phyloP scores from a whole-genome alignment of 92 coral and sea anemone species.

The Porites divaricata region DNA sequence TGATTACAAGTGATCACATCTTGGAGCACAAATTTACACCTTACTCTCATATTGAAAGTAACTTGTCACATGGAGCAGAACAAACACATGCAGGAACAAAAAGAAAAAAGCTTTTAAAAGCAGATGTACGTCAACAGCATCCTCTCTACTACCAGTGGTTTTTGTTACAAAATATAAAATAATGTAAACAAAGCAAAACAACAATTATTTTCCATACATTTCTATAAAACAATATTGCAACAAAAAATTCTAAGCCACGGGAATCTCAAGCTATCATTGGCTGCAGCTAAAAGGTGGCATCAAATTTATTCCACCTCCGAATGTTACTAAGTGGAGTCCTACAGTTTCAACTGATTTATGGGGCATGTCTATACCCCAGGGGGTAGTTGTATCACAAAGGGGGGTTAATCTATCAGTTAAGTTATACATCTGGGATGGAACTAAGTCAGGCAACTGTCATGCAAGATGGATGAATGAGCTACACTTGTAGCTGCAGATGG shows the following conservation, averaged over 20 bases:
- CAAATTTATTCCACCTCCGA: background rate
- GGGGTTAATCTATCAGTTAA: constrained; percentile 14
- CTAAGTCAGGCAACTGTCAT: constrained; percentile 31
- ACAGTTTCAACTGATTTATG: background rate
- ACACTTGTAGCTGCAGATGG: background rate
- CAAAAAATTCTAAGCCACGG: background rate
- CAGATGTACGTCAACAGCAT: background rate
- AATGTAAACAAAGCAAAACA: background rate
- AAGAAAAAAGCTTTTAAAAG: constrained; percentile 1
- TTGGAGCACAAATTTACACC: too few species aligned
- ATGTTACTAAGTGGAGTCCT: background rate
- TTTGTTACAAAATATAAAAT: background rate
- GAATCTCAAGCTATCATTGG: background rate
- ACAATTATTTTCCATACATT: background rate
- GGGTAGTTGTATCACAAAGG: background rate
- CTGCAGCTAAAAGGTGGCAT: background rate
- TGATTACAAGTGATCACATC: too few species aligned
- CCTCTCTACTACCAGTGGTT: background rate
- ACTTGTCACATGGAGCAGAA: background rate
- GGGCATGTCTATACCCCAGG: too few species aligned
- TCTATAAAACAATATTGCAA: background rate
- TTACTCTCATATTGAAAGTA: background rate
- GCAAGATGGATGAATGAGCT: constrained; percentile 10
- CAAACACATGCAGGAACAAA: background rate
- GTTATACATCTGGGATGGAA: background rate